Percentiles rank a stretch among this genome's conserved stretches.
phyloP scores from a whole-genome alignment of 2,797 vertebrate species.

The Catharus ustulatus region DNA sequence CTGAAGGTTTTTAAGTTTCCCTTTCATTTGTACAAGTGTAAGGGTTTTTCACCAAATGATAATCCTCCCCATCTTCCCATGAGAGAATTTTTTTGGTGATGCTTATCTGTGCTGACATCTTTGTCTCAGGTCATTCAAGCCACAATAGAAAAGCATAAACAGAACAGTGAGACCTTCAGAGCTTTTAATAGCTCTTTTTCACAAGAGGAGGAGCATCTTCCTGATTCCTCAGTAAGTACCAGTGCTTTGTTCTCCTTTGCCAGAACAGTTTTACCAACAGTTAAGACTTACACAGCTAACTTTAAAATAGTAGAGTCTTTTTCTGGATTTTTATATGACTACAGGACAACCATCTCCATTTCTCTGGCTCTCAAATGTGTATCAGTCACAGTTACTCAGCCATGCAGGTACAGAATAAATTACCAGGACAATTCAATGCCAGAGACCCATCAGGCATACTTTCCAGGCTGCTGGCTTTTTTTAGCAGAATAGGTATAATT shows the following conservation, averaged over 20 bases:
- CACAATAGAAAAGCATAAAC: constrained; percentile 94
- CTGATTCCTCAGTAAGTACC: constrained; percentile 85
- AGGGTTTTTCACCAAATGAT: not conserved
- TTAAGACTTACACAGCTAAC: not conserved
- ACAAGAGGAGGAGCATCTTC: constrained; percentile 87
- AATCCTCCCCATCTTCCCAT: not conserved
- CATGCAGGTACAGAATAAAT: not conserved
- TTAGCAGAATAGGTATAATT: not conserved
- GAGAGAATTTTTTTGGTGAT: not conserved
- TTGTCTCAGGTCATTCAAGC: constrained; percentile 86
- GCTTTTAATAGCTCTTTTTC: constrained; percentile 89
- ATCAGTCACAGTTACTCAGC: not conserved
- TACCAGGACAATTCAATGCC: not conserved
- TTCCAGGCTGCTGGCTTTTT: not conserved
- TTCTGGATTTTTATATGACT: not conserved
- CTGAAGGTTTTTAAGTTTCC: not conserved
- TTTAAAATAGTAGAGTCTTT: not conserved
- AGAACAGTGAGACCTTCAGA: constrained; percentile 95
- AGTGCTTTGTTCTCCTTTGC: not conserved
- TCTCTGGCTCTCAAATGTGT: not conserved
- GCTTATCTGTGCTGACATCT: not conserved
- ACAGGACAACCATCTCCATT: not conserved
- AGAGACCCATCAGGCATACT: not conserved
- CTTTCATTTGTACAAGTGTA: not conserved
- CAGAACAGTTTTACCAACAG: not conserved